Evolutionary conservation across 1,140 invertebrate species (phyloP).

Genomic region (Muscidifurax raptorellus): DNA sequence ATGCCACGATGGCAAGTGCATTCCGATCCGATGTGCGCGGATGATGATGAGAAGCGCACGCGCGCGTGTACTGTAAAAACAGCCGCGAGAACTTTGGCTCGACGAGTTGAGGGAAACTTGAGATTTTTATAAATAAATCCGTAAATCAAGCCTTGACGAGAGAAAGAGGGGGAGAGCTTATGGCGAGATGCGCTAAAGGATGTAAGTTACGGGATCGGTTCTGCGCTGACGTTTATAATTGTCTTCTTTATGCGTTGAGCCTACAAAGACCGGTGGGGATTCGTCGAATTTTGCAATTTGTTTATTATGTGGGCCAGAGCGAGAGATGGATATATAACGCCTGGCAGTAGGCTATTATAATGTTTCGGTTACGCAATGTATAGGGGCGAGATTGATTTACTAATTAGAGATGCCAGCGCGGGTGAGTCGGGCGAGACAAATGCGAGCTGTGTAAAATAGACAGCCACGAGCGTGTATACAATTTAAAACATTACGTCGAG

Average conservation of each 20-base stretch:
- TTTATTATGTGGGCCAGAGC: too few species aligned
- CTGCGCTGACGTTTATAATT: background rate
- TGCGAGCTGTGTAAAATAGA: too few species aligned
- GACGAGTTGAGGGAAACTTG: slow-evolving; percentile 22
- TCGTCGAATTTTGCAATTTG: too few species aligned
- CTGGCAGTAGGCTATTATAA: too few species aligned
- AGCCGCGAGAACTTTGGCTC: slow-evolving; percentile 18
- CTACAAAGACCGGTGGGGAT: background rate
- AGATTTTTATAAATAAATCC: slow-evolving; percentile 50
- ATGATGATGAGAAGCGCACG: slow-evolving; percentile 3
- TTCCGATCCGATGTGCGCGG: slow-evolving; percentile 33
- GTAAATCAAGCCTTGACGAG: slow-evolving; percentile 37
- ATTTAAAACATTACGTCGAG: too few species aligned
- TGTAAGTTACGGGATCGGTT: background rate
- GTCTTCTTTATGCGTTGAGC: background rate
- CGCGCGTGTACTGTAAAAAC: slow-evolving; percentile 25
- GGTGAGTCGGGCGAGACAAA: too few species aligned
- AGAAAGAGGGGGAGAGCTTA: background rate
- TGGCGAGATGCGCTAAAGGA: slow-evolving; percentile 2
- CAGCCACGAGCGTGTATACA: too few species aligned
- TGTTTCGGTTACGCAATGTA: too few species aligned
- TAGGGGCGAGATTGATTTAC: too few species aligned
- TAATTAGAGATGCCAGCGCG: too few species aligned
- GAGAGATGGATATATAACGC: too few species aligned
- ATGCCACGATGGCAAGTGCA: slow-evolving; percentile 32